Evolutionary conservation across 2,113 vertebrate genomes (phyloP).

Genomic region (Mellivora capensis): DNA sequence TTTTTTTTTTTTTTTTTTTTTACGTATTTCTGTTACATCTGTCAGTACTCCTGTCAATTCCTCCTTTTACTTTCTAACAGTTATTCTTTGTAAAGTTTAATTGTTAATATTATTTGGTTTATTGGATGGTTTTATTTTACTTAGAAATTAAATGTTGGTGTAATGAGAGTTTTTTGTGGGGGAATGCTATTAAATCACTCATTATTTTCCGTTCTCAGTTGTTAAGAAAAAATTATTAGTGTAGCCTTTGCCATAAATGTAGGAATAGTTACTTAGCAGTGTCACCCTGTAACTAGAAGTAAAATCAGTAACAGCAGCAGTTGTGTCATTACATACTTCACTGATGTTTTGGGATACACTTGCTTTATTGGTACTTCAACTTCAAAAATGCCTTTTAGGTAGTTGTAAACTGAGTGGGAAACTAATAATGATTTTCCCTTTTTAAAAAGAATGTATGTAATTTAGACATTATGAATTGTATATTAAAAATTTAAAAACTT

Average conservation of each 20-base stretch:
- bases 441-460: not conserved
- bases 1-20: not conserved
- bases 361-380: not conserved
- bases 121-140: not conserved
- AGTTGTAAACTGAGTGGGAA: not conserved
- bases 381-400: not conserved
- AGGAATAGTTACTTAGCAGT: not conserved
- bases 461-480: not conserved
- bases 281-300: not conserved
- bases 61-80: not conserved
- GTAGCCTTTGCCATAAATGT: not conserved
- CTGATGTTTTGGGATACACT: not conserved
- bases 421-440: not conserved
- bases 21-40: not conserved
- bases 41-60: not conserved
- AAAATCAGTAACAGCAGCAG: not conserved
- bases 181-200: not conserved
- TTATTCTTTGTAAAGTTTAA: not conserved
- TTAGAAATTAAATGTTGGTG: not conserved
- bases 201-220: not conserved
- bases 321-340: not conserved
- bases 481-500: not conserved
- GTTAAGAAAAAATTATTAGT: not conserved
- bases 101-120: not conserved
- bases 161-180: not conserved